A percentile compares a stretch with the other conserved stretches of the same genome.
phyloP scores from a whole-genome alignment of 1,140 invertebrate species.

The honey bee (Apis mellifera) region DNA sequence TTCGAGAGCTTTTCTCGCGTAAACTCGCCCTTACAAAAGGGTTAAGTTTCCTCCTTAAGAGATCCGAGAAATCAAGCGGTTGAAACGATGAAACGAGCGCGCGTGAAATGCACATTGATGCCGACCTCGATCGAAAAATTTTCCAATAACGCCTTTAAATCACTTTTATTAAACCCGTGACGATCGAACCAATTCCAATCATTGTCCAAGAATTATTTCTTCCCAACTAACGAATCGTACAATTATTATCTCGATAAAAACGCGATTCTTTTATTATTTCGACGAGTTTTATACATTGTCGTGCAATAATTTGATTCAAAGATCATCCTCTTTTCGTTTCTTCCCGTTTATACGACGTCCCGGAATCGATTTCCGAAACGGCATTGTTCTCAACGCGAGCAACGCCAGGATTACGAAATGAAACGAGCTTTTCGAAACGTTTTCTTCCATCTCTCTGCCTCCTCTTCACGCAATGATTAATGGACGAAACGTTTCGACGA shows the following conservation, averaged over 20 bases:
- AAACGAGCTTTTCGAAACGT: not conserved
- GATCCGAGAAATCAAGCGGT: no score
- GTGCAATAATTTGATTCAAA: not conserved
- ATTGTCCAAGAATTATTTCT: slow-evolving; percentile 14
- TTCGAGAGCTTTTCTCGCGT: slow-evolving; percentile 10
- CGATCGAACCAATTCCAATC: not conserved
- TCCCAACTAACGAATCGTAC: not conserved
- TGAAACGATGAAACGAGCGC: not conserved
- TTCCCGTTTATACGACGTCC: not conserved
- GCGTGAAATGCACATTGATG: slow-evolving; percentile 25
- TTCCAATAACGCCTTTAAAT: slow-evolving; percentile 4
- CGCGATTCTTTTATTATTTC: not conserved
- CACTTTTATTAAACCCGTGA: not conserved
- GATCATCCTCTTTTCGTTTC: not conserved
- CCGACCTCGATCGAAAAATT: slow-evolving; percentile 12
- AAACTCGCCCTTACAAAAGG: slow-evolving; percentile 8
- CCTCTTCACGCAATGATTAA: not conserved
- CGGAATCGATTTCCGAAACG: not conserved
- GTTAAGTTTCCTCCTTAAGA: slow-evolving; percentile 9
- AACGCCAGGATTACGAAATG: slow-evolving; percentile 22
- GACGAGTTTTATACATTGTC: not conserved
- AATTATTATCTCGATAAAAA: not conserved
- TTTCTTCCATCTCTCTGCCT: not conserved
- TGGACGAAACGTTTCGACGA: not conserved
- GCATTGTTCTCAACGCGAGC: not conserved